These are phyloP conservation scores for Tenrec ecaudatus DNA, from an alignment of 2,113 vertebrate genomes.

Conservation along the genomic window DNA sequence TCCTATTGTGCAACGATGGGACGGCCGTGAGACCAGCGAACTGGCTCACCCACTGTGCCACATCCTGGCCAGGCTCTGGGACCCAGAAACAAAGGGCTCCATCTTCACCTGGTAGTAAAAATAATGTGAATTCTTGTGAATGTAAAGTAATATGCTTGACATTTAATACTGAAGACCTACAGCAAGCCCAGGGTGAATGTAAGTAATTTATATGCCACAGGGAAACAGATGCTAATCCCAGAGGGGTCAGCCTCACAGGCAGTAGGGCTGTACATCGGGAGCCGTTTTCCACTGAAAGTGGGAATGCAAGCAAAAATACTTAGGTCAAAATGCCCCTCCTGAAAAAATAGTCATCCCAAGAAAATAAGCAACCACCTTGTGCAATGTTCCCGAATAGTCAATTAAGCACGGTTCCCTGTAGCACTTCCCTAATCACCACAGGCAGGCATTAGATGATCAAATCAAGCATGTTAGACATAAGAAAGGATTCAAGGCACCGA, in stretches of 20 bases:
- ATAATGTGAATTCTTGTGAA: neutral
- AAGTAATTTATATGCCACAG: neutral
- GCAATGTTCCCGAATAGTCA: neutral
- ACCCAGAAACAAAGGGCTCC: neutral
- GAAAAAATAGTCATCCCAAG: neutral
- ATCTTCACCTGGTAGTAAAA: neutral
- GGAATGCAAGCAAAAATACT: neutral
- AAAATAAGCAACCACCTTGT: neutral
- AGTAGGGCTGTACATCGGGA: neutral
- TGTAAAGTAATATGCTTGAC: slow-evolving; percentile 21
- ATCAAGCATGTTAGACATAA: neutral
- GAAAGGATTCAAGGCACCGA: neutral
- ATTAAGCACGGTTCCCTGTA: neutral
- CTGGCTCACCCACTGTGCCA: too few species aligned
- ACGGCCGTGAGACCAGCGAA: too few species aligned
- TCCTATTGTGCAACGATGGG: too few species aligned
- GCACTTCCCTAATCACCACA: neutral
- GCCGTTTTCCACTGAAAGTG: neutral
- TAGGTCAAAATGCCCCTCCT: neutral
- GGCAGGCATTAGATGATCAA: neutral
- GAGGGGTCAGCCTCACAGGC: neutral
- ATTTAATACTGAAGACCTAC: slow-evolving; percentile 40
- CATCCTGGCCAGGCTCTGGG: neutral
- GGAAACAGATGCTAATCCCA: neutral
- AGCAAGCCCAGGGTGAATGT: neutral